Percentiles rank a stretch among this genome's conserved stretches.
These are phyloP conservation scores for Streblospio benedicti DNA, from an alignment of 1,140 invertebrate genomes.

Conservation along the genomic window DNA sequence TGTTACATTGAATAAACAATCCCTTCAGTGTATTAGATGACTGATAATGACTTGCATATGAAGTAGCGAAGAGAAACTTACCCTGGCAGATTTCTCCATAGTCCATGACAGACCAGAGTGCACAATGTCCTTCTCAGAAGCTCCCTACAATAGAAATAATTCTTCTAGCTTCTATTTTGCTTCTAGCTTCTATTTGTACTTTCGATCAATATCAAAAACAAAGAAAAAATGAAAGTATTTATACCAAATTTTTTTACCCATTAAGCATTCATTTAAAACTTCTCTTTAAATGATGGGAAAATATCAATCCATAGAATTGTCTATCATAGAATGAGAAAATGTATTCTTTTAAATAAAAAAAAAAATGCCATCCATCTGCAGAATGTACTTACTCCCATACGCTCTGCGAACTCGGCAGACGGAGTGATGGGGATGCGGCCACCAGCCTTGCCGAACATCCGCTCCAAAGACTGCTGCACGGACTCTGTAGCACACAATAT, in stretches of 20 bases:
- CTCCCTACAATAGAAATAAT: no score
- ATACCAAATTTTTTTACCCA: no score
- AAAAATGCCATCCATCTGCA: background rate
- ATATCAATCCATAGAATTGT: no score
- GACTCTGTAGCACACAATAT: constrained; percentile 84
- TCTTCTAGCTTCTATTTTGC: background rate
- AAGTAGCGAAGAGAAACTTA: constrained; percentile 24
- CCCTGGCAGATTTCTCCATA: constrained; percentile 83
- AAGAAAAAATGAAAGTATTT: background rate
- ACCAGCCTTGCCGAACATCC: constrained; percentile 85
- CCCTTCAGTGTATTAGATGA: no score
- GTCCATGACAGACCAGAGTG: constrained; percentile 98
- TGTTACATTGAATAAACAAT: no score
- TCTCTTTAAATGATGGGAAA: no score
- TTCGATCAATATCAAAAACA: background rate
- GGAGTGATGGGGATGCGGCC: constrained; percentile 91
- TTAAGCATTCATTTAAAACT: no score
- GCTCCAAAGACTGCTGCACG: constrained; percentile 95
- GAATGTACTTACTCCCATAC: constrained; percentile 63
- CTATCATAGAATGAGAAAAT: no score
- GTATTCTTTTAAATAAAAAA: no score
- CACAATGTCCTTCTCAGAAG: constrained; percentile 98
- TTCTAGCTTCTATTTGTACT: background rate
- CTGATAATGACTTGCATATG: no score
- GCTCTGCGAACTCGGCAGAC: constrained; percentile 86